These are phyloP conservation scores for Tetramorium alpestre DNA, from an alignment of 1,140 invertebrate species.

Conservation along the genomic window DNA sequence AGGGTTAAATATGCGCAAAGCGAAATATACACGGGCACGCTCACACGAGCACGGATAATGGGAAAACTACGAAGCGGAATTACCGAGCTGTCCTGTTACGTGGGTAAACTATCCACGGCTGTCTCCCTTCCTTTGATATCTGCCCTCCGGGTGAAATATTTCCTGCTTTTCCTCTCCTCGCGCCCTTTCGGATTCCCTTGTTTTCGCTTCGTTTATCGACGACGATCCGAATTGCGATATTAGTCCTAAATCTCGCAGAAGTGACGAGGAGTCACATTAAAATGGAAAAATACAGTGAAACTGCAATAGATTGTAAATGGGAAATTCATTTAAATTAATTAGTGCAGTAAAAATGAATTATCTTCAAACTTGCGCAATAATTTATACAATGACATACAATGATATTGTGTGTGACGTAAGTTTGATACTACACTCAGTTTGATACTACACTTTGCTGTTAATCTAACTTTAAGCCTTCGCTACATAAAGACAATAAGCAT, in stretches of 20 bases:
- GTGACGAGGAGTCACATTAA: neutral
- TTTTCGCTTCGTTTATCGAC: conserved; percentile 67
- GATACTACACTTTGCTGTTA: neutral
- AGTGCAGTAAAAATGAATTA: neutral
- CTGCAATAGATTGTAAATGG: neutral
- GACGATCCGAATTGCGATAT: conserved; percentile 51
- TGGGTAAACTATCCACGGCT: conserved; percentile 35
- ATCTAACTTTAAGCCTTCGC: neutral
- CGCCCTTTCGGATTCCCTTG: neutral
- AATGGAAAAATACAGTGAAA: neutral
- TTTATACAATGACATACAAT: neutral
- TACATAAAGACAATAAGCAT: neutral
- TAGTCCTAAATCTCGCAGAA: neutral
- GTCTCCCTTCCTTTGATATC: conserved; percentile 42
- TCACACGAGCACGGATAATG: conserved; percentile 45
- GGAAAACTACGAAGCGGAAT: conserved; percentile 55
- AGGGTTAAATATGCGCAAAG: conserved; percentile 62
- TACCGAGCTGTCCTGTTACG: conserved; percentile 57
- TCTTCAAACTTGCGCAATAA: neutral
- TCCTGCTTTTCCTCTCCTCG: conserved; percentile 10
- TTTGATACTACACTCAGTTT: conserved; percentile 10
- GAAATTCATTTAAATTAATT: conserved; percentile 2
- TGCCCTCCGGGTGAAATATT: conserved; percentile 39
- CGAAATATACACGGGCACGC: conserved; percentile 48
- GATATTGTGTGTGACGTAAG: neutral